A percentile compares a stretch with the other conserved stretches of the same genome.
Conservation (phyloP, 1,140 invertebrate genomes). For the Leguminivora glycinivorella region DNA sequence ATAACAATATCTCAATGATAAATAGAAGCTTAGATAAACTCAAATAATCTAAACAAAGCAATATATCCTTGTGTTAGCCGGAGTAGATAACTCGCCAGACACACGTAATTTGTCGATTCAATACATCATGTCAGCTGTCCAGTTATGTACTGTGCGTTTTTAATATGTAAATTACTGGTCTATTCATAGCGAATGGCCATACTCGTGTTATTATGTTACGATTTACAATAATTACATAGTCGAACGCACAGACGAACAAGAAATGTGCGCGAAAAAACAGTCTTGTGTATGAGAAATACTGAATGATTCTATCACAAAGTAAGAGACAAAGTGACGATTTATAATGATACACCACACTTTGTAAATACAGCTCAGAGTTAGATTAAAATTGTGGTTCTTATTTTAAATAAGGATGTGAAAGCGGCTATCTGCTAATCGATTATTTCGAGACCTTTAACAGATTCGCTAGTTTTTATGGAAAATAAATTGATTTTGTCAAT, state of each 20-base stretch:
- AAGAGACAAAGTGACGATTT: too few relatives aligned
- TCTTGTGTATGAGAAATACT: too few relatives aligned
- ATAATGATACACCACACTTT: too few relatives aligned
- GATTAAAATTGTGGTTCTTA: too few relatives aligned
- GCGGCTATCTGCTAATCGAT: too few relatives aligned
- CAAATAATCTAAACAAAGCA: slow-evolving; percentile 21
- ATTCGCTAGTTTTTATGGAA: too few relatives aligned
- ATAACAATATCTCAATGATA: slow-evolving; percentile 24
- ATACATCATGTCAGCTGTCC: slow-evolving; percentile 28
- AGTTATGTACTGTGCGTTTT: slow-evolving; percentile 18
- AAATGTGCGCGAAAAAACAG: too few relatives aligned
- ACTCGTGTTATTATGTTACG: not conserved
- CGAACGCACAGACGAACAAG: not conserved
- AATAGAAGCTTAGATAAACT: slow-evolving; percentile 25
- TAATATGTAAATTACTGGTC: slow-evolving; percentile 24
- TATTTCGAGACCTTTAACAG: too few relatives aligned
- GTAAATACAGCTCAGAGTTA: too few relatives aligned
- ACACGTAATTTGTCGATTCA: slow-evolving; percentile 14
- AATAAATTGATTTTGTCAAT: too few relatives aligned
- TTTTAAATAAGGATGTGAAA: too few relatives aligned
- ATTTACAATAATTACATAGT: not conserved
- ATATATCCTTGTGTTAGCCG: slow-evolving; percentile 14
- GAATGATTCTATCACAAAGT: too few relatives aligned
- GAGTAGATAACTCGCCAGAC: slow-evolving; percentile 21
- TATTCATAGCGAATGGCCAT: slow-evolving; percentile 8